These are phyloP conservation scores for Epizoanthus illoricatus DNA, from an alignment of 92 coral and sea anemone species.

Conservation along the genomic window DNA sequence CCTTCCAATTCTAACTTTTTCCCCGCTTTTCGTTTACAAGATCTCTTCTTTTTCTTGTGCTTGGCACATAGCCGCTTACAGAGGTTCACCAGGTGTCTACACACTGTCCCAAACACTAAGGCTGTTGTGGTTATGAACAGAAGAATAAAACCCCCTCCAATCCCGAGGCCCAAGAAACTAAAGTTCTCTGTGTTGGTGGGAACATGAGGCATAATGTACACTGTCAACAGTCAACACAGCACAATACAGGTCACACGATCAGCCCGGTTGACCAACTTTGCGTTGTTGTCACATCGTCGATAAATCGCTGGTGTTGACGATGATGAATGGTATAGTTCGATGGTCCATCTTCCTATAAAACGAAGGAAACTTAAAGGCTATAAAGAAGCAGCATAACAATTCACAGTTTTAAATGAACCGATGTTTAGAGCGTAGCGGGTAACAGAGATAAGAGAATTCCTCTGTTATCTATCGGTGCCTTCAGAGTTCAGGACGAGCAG, in stretches of 20 bases:
- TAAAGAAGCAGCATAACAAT: neutral
- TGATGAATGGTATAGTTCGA: neutral
- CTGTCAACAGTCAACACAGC: neutral
- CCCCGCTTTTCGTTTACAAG: conserved; percentile 19
- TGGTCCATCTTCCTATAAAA: neutral
- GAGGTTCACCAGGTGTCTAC: conserved; percentile 67
- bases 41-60: conserved; percentile 45
- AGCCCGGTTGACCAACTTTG: neutral
- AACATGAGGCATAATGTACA: conserved; percentile 6
- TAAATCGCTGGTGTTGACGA: neutral
- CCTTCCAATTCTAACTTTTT: conserved; percentile 7
- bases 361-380: neutral
- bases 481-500: neutral
- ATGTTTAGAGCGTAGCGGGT: neutral
- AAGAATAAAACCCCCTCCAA: conserved; percentile 45
- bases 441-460: neutral
- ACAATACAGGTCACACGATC: neutral
- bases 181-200: conserved; percentile 18
- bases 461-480: neutral
- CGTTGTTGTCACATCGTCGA: neutral
- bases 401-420: neutral
- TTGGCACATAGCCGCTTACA: conserved; percentile 61
- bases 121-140: conserved; percentile 64
- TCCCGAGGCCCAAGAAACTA: conserved; percentile 27
- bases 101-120: conserved; percentile 68